A percentile compares a stretch with the other conserved stretches of the same genome.
Evolutionary conservation across 2,797 vertebrate species (phyloP).

Genomic region (Leptoclinus maculatus): DNA sequence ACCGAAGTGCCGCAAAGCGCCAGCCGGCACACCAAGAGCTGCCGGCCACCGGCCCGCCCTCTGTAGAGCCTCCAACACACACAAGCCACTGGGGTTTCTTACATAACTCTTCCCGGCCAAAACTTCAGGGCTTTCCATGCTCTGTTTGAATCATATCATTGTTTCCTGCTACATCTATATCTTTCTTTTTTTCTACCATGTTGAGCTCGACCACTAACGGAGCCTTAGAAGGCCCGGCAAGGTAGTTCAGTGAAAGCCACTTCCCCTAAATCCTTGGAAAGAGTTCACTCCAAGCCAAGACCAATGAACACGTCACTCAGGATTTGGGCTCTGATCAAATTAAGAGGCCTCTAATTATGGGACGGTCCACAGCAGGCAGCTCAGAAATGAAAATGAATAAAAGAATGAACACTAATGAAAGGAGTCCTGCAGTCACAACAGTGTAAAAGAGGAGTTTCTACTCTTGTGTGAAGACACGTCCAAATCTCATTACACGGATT

Average conservation of each 20-base stretch:
- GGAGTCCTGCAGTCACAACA: slow-evolving; percentile 43
- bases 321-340: slow-evolving; percentile 63
- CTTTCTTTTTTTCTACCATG: slow-evolving; percentile 55
- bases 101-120: slow-evolving; percentile 72
- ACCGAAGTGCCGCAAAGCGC: slow-evolving; percentile 66
- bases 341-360: slow-evolving; percentile 56
- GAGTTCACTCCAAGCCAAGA: slow-evolving; percentile 49
- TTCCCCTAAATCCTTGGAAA: slow-evolving; percentile 48
- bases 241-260: slow-evolving; percentile 50
- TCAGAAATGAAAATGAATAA: slow-evolving; percentile 53
- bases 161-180: slow-evolving; percentile 64
- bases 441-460: slow-evolving; percentile 34
- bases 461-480: slow-evolving; percentile 16
- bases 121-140: slow-evolving; percentile 65
- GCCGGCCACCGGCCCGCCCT: slow-evolving; percentile 68
- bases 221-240: slow-evolving; percentile 39
- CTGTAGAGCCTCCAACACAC: slow-evolving; percentile 74
- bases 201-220: slow-evolving; percentile 56
- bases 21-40: slow-evolving; percentile 75
- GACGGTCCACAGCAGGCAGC: slow-evolving; percentile 46
- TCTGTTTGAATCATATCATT: slow-evolving; percentile 70
- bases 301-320: slow-evolving; percentile 56
- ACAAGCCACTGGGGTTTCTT: slow-evolving; percentile 74
- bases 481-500: slow-evolving; percentile 49
- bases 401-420: slow-evolving; percentile 56